Evolutionary conservation across 2,797 vertebrate genomes (phyloP), one percentile per base, ranked within the genome.

Genomic region (Clarias pachynema): DNA sequence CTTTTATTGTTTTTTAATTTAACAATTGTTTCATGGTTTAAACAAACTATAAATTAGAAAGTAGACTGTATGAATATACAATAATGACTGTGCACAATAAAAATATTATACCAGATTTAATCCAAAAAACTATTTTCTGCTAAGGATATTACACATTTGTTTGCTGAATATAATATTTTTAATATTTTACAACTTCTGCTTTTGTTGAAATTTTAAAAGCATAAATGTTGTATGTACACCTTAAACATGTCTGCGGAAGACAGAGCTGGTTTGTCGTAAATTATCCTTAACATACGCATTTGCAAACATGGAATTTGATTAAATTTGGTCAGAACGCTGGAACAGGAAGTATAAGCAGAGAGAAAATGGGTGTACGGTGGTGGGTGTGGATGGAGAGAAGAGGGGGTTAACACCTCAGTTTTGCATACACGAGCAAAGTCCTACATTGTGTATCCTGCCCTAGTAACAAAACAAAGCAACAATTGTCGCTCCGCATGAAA

Each of bases 371-470:
- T 81, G 77, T 62, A 63, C 5, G 78, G 77, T 66, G 29, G 85
- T 91, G 93, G 93, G 91, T 93, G 91, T 93, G 89, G 90, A 40
- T 87, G 62, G 93, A 93, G 94, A 90, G 91, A 91, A n/a, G 31
- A 20, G 40, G 59, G 34, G 37, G 91, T 93, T 92, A 94, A 96
- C 93, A 96, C 94, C 92, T 93, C 90, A 90, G 90, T 87, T 92
- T 84, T 79, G 92, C 91, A 94, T 94, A 94, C 92, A 92, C 92
- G 93, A 93, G 93, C 92, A 94, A 93, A 94, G 93, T 92, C 94
- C 93, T 92, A 94, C 91, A 94, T 94, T 93, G 91, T 91, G 90
- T 92, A 93, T 80, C 88, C 90, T 66, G 92, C 68, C 89, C 89
- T 88, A 93, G 91, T 81, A 73, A 86, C 84, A 78, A 86, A 84